phyloP scores from a whole-genome alignment of 1,140 invertebrate species.

The Trichogramma pretiosum region DNA sequence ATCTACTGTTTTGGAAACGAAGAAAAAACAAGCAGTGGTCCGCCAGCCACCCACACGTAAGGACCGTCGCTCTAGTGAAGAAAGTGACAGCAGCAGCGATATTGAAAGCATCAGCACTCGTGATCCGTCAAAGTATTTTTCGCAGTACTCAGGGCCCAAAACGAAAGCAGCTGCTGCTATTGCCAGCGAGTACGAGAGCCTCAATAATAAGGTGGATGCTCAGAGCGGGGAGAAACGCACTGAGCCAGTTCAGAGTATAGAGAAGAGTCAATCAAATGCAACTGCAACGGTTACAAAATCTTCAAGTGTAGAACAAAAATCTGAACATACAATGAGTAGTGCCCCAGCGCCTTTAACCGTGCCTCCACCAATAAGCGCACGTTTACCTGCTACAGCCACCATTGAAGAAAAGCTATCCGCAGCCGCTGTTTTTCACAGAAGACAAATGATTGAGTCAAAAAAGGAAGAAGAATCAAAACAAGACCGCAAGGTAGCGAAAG shows the following conservation, averaged over 20 bases:
- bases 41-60: not conserved
- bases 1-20: too few relatives aligned
- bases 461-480: constrained; percentile 23
- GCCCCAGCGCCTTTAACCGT: constrained; percentile 24
- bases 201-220: not conserved
- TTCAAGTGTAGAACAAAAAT: too few relatives aligned
- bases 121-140: constrained; percentile 10
- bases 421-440: constrained; percentile 35
- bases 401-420: constrained; percentile 43
- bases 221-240: too few relatives aligned
- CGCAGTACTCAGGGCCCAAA: constrained; percentile 15
- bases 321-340: too few relatives aligned
- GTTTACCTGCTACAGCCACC: constrained; percentile 39
- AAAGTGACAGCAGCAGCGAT: not conserved
- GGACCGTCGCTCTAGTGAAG: not conserved
- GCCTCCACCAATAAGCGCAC: constrained; percentile 37
- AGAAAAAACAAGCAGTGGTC: constrained; percentile 1
- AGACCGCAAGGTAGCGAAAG: constrained; percentile 25
- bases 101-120: not conserved
- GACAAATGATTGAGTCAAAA: constrained; percentile 30
- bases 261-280: too few relatives aligned
- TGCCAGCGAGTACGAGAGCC: not conserved
- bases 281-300: too few relatives aligned
- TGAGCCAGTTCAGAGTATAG: too few relatives aligned
- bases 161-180: constrained; percentile 3